A percentile compares a stretch with the other conserved stretches of the same genome.
Conservation (phyloP, 2,888 invertebrate species). For the Thysanoteuthis rhombus region DNA sequence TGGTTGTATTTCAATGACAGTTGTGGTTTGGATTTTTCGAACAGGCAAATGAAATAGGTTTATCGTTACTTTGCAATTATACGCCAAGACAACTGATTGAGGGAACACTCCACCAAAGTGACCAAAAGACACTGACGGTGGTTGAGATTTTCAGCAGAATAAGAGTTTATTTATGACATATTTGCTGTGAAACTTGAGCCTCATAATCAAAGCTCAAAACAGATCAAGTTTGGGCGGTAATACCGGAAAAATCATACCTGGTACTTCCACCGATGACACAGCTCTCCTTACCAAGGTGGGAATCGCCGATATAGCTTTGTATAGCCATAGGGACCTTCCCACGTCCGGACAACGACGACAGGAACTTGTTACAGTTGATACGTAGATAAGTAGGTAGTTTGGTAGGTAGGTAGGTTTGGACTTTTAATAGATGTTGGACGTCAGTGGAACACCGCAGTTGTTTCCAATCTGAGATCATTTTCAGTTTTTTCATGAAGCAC, state of each 20-base stretch:
- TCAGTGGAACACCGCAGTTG: background rate
- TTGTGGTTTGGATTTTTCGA: background rate
- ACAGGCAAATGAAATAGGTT: background rate
- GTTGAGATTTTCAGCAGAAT: conserved; percentile 12
- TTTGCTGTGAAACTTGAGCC: background rate
- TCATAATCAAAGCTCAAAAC: background rate
- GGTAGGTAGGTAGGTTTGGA: background rate
- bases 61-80: background rate
- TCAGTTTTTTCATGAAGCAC: background rate
- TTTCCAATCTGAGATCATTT: conserved; percentile 12
- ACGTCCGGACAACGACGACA: background rate
- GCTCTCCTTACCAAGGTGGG: background rate
- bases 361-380: background rate
- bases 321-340: background rate
- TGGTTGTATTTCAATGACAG: background rate
- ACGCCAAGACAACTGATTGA: background rate
- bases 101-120: background rate
- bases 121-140: background rate
- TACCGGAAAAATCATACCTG: background rate
- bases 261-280: conserved; percentile 12
- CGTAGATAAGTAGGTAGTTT: background rate
- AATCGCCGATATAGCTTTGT: background rate
- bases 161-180: background rate
- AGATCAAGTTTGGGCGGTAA: background rate
- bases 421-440: background rate